phyloP scores from a whole-genome alignment of 2,888 invertebrate genomes.

The Catocala sponsa region DNA sequence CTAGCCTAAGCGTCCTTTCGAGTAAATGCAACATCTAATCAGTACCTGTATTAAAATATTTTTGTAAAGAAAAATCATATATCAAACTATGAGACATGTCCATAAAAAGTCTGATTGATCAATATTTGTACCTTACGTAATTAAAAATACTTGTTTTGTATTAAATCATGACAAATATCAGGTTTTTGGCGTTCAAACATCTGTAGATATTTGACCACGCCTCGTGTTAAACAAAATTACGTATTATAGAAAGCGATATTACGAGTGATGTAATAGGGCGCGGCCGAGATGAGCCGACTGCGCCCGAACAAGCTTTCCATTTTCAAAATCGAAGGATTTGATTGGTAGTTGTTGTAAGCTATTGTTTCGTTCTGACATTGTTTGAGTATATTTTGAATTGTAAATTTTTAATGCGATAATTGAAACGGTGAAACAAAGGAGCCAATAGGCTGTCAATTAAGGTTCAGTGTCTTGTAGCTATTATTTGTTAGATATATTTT shows the following conservation, averaged over 20 bases:
- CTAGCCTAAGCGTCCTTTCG: no score
- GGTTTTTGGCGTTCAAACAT: conserved; percentile 42
- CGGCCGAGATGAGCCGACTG: conserved; percentile 57
- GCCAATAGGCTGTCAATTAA: no score
- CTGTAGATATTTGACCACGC: conserved; percentile 25
- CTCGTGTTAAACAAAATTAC: conserved; percentile 53
- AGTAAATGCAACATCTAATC: no score
- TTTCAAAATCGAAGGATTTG: conserved; percentile 62
- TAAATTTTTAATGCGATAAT: no score
- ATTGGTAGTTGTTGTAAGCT: conserved; percentile 36
- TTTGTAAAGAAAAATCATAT: no score
- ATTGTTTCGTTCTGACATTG: conserved; percentile 25
- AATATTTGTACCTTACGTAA: conserved; percentile 1
- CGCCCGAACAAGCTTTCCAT: conserved; percentile 65
- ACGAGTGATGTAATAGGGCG: conserved; percentile 64
- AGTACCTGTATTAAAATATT: no score
- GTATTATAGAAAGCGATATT: conserved; percentile 70
- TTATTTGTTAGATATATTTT: no score
- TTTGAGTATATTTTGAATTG: neutral
- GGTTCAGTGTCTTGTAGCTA: no score
- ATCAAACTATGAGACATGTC: neutral
- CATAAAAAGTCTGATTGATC: neutral
- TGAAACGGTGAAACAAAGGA: no score
- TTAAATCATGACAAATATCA: conserved; percentile 35
- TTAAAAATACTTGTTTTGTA: conserved; percentile 25